Base-by-base conservation (phyloP, 2,888 invertebrate genomes). In the Vesta saturnalis region DNA sequence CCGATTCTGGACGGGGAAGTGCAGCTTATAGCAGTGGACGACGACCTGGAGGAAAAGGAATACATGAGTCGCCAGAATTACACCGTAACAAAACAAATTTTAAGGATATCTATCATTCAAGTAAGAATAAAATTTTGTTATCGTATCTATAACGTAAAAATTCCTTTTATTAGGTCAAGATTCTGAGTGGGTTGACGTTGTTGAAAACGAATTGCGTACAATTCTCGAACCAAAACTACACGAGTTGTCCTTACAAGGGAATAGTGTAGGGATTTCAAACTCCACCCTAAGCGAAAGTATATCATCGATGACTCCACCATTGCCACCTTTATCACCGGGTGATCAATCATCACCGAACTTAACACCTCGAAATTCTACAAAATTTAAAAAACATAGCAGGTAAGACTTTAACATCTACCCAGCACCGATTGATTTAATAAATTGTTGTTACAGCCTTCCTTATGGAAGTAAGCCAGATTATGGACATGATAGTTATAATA, bases 161-260 rank as follows among this genome's bases (percentile, higher is more conserved):
- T 5, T 43, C n/a, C 46, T 18, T n/a, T 52, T 19, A 19, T 52
- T 56, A 85, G 88, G 85, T 23, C 89, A 88, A 73, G 92, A 92
- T 77, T 89, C 91, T 23, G 93, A 93, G 82, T 94, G 94, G 94
- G 92, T 92, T 0, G 93, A 93, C 76, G 88, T 92, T 56, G 93
- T 93, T 8, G 93, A 94, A 81, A 92, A 91, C 52, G 94, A 94
- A 81, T 85, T 94, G 18, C 86, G 93, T 15, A 91, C 92, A 81
- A 93, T 93, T 77, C 82, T 93, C 71, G 92, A 93, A 78, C 92
- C 92, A 0, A 90, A 91, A 80, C 84, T 92, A 60, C 89, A 91
- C n/a, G 86, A 86, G 73, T 82, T 90, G 81, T 84, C 89, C 39
- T 83, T 90, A 62, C 87, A 85, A 61, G 82, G 88, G 73, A 79